A percentile compares a stretch with the other conserved stretches of the same genome.
Conservation (phyloP, 2,888 invertebrate species). For the Trichopria drosophilae region DNA sequence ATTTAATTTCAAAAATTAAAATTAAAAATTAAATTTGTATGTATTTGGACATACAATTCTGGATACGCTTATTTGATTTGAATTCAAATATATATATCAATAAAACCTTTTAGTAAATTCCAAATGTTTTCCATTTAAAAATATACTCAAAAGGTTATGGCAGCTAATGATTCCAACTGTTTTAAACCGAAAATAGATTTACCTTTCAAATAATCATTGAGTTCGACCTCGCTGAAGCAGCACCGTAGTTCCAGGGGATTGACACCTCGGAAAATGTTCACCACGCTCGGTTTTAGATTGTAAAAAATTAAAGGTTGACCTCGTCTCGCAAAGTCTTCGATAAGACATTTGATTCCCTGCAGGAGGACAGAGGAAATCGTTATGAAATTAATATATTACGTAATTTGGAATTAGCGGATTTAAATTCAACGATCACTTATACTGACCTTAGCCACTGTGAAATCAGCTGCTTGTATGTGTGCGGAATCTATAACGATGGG, state of each 20-base stretch:
- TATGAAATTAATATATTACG: background rate
- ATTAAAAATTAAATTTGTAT: no score
- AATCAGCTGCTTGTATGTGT: conserved; percentile 69
- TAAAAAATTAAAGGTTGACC: conserved; percentile 64
- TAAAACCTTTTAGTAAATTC: background rate
- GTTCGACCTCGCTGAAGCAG: conserved; percentile 62
- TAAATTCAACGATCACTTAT: background rate
- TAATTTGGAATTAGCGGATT: background rate
- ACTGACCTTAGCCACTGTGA: conserved; percentile 67
- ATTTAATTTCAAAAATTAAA: conserved; percentile 1
- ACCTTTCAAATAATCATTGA: conserved; percentile 63
- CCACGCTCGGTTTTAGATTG: conserved; percentile 64
- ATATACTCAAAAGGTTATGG: no score
- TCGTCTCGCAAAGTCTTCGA: conserved; percentile 64
- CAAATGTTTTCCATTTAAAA: no score
- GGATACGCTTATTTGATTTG: no score
- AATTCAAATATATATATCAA: background rate
- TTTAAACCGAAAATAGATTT: conserved; percentile 24
- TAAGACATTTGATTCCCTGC: conserved; percentile 67
- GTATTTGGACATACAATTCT: no score
- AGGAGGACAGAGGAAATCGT: conserved; percentile 33
- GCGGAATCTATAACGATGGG: conserved; percentile 67
- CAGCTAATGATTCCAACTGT: no score
- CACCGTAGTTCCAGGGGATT: conserved; percentile 63
- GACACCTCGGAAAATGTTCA: conserved; percentile 64